Percentiles rank a stretch among this genome's conserved stretches.
Conservation (phyloP, 2,888 invertebrate genomes). For the Stegana nigrithorax region DNA sequence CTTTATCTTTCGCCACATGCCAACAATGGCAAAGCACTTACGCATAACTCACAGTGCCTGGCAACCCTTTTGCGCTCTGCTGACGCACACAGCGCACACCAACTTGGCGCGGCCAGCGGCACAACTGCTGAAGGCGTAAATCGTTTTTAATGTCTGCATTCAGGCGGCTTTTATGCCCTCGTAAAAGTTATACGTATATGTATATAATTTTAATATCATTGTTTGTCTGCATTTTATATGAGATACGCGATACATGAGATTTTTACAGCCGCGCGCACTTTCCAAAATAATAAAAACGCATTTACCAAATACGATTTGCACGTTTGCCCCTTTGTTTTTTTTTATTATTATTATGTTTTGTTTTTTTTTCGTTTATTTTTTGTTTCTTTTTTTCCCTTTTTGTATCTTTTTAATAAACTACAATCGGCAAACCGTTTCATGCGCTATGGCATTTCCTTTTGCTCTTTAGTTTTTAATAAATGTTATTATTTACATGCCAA, state of each 20-base stretch:
- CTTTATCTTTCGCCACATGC: no score
- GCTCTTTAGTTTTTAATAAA: no score
- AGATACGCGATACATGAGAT: no score
- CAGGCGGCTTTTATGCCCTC: constrained; percentile 51
- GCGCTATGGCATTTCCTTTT: no score
- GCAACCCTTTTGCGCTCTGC: no score
- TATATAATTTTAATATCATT: not conserved
- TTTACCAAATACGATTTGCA: not conserved
- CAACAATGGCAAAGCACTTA: no score
- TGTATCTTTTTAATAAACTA: constrained; percentile 10
- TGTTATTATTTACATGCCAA: no score
- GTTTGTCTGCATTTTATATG: not conserved
- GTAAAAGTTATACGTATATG: constrained; percentile 50
- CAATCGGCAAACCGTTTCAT: constrained; percentile 18
- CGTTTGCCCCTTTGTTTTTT: not conserved
- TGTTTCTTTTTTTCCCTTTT: constrained; percentile 20
- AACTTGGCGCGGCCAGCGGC: no score
- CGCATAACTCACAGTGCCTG: no score
- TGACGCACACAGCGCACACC: no score
- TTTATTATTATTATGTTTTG: constrained; percentile 15
- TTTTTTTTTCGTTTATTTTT: constrained; percentile 38
- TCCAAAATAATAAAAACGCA: not conserved
- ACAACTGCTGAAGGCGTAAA: constrained; percentile 43
- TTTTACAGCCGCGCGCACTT: no score
- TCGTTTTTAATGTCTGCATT: constrained; percentile 59